Evolutionary conservation across 2,888 invertebrate genomes (phyloP).

Genomic region (Microdon myrmicae): DNA sequence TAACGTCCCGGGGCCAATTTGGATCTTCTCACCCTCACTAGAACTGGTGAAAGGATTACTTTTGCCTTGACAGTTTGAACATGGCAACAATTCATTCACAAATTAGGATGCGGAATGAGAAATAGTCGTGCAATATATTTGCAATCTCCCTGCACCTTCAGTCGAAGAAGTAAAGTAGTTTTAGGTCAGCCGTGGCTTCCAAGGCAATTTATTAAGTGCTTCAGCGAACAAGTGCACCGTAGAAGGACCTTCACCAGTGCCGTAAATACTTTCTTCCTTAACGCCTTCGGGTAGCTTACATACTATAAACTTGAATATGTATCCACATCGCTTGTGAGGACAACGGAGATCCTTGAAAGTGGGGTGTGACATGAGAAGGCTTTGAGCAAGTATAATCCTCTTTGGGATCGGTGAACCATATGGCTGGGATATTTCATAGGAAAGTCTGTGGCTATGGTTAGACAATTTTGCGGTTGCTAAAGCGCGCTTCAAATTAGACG

Average conservation of each 20-base stretch:
- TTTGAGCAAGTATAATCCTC: conserved; percentile 48
- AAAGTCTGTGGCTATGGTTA: conserved; percentile 36
- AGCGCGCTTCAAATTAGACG: too few relatives aligned
- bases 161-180: conserved; percentile 11
- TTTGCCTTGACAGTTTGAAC: conserved; percentile 41
- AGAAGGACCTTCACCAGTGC: conserved; percentile 21
- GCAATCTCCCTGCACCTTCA: conserved; percentile 7
- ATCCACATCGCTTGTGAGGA: background rate
- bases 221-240: conserved; percentile 4
- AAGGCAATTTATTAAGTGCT: conserved; percentile 49
- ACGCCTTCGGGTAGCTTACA: conserved; percentile 19
- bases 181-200: conserved; percentile 30
- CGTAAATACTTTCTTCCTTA: conserved; percentile 35
- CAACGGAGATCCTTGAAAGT: conserved; percentile 8
- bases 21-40: conserved; percentile 17
- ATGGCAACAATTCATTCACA: conserved; percentile 41
- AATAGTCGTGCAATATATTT: background rate
- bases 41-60: conserved; percentile 34
- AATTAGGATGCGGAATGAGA: conserved; percentile 26
- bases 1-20: conserved; percentile 26
- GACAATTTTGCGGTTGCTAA: too few relatives aligned
- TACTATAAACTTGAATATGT: background rate
- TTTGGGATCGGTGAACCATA: conserved; percentile 45
- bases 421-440: conserved; percentile 48
- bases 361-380: conserved; percentile 25